Conservation (phyloP, 2,113 vertebrate species). For the Marmota flaviventris region DNA sequence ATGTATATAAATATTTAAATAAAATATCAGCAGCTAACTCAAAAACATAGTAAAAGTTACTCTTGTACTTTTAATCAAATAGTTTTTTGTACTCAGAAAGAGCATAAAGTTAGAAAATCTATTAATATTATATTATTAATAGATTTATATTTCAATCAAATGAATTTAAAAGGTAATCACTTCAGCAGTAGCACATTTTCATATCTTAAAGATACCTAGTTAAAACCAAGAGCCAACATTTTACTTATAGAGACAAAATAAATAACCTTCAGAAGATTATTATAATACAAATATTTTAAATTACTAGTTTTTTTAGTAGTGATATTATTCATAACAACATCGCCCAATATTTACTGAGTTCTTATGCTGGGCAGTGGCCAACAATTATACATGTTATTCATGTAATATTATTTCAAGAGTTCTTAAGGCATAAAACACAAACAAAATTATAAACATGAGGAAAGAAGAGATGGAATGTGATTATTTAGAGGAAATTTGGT, state of each 20-base stretch:
- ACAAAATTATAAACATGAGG: conserved; percentile 3
- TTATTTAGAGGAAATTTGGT: conserved; percentile 32
- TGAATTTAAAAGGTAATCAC: conserved; percentile 40
- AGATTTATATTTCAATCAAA: conserved; percentile 49
- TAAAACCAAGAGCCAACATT: conserved; percentile 35
- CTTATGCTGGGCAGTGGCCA: not conserved
- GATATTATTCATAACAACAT: not conserved
- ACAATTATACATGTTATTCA: not conserved
- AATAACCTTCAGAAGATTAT: not conserved
- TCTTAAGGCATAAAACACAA: conserved; percentile 38
- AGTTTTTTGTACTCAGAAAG: not conserved
- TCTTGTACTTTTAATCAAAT: not conserved
- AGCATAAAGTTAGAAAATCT: conserved; percentile 49
- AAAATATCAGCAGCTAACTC: not conserved
- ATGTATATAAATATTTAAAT: conserved; percentile 17
- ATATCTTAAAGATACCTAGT: conserved; percentile 19
- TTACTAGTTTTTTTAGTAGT: not conserved
- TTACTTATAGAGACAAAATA: conserved; percentile 40
- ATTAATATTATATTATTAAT: not conserved
- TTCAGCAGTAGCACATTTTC: not conserved
- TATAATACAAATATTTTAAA: conserved; percentile 19
- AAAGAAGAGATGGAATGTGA: not conserved
- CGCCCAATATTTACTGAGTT: not conserved
- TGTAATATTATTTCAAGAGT: conserved; percentile 53
- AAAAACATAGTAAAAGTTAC: not conserved